Evolutionary conservation across 2,797 vertebrate genomes (phyloP).

Genomic region (Gadopsis marmoratus): DNA sequence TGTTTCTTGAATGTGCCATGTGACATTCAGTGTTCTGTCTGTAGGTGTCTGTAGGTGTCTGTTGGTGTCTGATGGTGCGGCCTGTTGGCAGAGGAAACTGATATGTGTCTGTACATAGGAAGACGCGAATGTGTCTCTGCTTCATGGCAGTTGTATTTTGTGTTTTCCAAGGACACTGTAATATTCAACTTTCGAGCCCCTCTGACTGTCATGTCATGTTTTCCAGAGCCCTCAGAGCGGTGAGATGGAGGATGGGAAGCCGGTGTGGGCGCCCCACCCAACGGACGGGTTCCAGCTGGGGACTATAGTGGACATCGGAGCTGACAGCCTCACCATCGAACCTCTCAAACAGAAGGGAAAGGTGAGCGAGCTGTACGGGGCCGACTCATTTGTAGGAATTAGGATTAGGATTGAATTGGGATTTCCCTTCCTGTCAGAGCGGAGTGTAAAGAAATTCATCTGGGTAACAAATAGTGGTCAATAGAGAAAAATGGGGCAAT

Average conservation of each 20-base stretch:
- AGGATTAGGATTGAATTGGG: no score
- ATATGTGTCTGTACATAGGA: background rate
- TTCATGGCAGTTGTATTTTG: background rate
- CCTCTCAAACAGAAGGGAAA: conserved; percentile 92
- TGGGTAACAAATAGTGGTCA: background rate
- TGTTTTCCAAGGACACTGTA: background rate
- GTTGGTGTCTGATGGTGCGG: background rate
- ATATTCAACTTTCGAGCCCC: background rate
- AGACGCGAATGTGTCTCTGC: background rate
- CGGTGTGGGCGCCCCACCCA: conserved; percentile 97
- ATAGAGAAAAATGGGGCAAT: background rate
- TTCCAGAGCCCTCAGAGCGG: conserved; percentile 72
- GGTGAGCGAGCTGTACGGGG: conserved; percentile 81
- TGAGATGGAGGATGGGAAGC: conserved; percentile 97
- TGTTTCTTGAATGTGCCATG: no score
- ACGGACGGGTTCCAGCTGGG: conserved; percentile 97
- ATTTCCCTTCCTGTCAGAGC: no score
- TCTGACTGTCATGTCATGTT: conserved; percentile 26
- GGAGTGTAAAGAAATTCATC: no score
- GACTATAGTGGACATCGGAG: conserved; percentile 95
- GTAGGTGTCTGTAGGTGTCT: background rate
- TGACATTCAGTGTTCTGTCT: no score
- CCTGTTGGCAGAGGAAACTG: background rate
- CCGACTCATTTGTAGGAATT: background rate
- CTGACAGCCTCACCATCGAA: conserved; percentile 94